Evolutionary conservation across 30 jellyfish, hydroid and myxozoan genomes (phyloP).

Genomic region (Pelagia noctiluca): DNA sequence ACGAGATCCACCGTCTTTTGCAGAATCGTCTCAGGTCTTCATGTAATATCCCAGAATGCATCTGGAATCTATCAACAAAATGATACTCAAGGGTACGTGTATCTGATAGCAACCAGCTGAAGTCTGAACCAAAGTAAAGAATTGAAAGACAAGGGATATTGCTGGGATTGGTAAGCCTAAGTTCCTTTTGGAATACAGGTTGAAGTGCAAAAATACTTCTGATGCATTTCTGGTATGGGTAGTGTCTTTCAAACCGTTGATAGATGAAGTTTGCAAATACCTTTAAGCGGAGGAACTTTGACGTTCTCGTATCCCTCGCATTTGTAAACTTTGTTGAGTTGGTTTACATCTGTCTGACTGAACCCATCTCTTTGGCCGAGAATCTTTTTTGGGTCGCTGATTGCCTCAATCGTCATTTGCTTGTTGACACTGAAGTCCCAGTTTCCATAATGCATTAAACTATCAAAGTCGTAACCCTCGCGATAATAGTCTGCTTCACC

Average conservation of each 20-base stretch:
- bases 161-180: not conserved
- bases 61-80: too few species aligned
- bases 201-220: too few species aligned
- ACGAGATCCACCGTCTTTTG: too few species aligned
- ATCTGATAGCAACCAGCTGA: not conserved
- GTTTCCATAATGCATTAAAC: constrained; percentile 38
- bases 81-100: too few species aligned
- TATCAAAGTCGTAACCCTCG: not conserved
- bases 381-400: constrained; percentile 11
- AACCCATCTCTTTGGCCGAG: constrained; percentile 39
- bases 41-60: too few species aligned
- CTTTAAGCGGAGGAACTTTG: not conserved
- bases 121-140: not conserved
- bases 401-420: constrained; percentile 7
- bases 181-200: too few species aligned
- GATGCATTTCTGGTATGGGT: not conserved
- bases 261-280: not conserved
- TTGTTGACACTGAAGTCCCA: constrained; percentile 13
- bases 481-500: constrained; percentile 10
- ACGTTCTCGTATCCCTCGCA: not conserved
- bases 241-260: not conserved
- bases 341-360: constrained; percentile 28
- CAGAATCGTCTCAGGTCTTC: too few species aligned
- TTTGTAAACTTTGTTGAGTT: not conserved
- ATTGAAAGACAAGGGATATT: not conserved